Base-by-base conservation (phyloP, 1,140 invertebrate genomes). In the Drosophila bifasciata region DNA sequence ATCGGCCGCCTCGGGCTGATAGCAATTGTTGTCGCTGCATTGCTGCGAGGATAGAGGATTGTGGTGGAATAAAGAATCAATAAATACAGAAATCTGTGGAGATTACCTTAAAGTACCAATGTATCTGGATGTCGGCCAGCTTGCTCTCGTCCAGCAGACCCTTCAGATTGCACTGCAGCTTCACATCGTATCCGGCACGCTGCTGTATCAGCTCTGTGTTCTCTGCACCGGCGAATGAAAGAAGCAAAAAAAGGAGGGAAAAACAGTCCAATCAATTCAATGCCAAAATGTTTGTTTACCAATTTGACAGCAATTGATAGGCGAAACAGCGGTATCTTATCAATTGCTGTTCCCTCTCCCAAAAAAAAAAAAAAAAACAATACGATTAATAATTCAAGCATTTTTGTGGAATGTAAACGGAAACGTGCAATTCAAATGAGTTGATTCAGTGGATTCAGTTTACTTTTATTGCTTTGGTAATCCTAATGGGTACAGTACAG, bases 41-140 rank as follows among this genome's bases (percentile, higher is more conserved):
- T 91, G 89, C 85, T 91, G 45, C 32, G 5, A 3, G 0, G 16
- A 51, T 0, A 36, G n/a, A n/a, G n/a, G n/a, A n/a, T n/a, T n/a
- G n/a, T n/a, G n/a, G n/a, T 16, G 5, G 3, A 11, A 9, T 53
- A 13, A 23, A 19, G 17, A 17, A 5, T 13, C 16, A 7, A 7
- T 48, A 0, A 17, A 7, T 7, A 8, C 13, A 16, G 9, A 21
- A 32, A 3, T 23, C 16, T 4, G 17, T 8, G n/a, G 8, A 16
- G 28, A 43, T 19, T 43, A 91, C 90, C 72, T 91, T 91, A 15
- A 91, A 91, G 58, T 72, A 91, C 90, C 90, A 91, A 50, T 90
- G 75, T 52, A 91, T 86, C 36, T 85, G 83, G 1, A 83, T 89
- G 13, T 84, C 69, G 7, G 55, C 41, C 41, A 86, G 17, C 58